Base-by-base conservation (phyloP, 2,113 vertebrate genomes). In the Paedocypris sp. region DNA sequence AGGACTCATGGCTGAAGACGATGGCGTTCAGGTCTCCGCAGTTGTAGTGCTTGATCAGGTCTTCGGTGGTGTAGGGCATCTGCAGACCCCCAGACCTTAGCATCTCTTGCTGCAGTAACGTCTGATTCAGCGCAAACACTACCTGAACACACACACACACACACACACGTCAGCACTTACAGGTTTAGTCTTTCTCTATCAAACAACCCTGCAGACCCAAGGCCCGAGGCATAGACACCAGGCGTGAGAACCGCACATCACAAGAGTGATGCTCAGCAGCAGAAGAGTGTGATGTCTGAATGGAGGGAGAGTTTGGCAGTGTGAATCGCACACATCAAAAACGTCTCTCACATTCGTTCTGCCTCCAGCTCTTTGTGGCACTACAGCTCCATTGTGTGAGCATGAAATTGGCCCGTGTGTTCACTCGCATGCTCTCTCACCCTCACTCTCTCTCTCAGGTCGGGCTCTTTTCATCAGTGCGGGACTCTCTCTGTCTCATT, bases 101-200 rank as follows among this genome's bases (percentile, higher is more conserved):
- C 58, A 86, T 91, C 70, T 93, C 88, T 80, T 93, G 88, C 74
- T 90, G 88, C 54, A 91, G 72, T 63, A 89, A 78, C 26, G 88
- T 91, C 83, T 92, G 91, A 76, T 92, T 92, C 82, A 93, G 83
- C 74, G 91, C 90, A 81, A 93, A 93, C 69, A 92, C 78, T 65
- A 91, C 84, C 85, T 87, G 32, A 29, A 36, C 18, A 28, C 25
- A 43, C 18, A 16, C 16, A 43, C 19, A 43, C 13, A 36, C 33
- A 35, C 36, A 9, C 10, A 1, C 6, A 10, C 20, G 11, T 1
- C 20, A 22, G 42, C 42, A 2, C 22, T 25, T 2, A 46, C 42
- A 46, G 5, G 25, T 20, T 43, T n/a, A n/a, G n/a, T n/a, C n/a
- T n/a, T n/a, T n/a, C n/a, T n/a, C n/a, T n/a, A n/a, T n/a, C n/a